Percentiles rank a stretch among this genome's conserved stretches.
Evolutionary conservation across 2,888 invertebrate species (phyloP).

Genomic region (Liodrosophila aerea): DNA sequence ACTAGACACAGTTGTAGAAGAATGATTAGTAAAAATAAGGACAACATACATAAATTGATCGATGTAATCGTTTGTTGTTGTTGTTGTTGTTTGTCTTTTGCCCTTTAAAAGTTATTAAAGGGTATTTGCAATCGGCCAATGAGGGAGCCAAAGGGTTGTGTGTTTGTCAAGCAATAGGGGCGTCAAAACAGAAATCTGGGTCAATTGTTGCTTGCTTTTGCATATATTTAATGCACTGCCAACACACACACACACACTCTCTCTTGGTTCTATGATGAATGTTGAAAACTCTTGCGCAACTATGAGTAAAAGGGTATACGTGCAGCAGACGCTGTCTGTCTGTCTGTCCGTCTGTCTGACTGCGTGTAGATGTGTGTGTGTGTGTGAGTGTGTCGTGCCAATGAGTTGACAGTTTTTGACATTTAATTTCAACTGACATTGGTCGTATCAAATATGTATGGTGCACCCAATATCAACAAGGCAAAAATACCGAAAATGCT

Average conservation of each 20-base stretch:
- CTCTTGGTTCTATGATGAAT: slow-evolving; percentile 4
- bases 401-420: slow-evolving; percentile 61
- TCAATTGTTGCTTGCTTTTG: slow-evolving; percentile 76
- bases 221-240: slow-evolving; percentile 52
- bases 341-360: slow-evolving; percentile 7
- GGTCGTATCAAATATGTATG: slow-evolving; percentile 31
- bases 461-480: not conserved
- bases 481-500: not conserved
- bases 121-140: slow-evolving; percentile 4
- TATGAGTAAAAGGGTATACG: too few species aligned
- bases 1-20: too few species aligned
- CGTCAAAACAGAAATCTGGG: slow-evolving; percentile 73
- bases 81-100: too few species aligned
- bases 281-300: slow-evolving; percentile 1
- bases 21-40: too few species aligned
- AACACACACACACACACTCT: slow-evolving; percentile 10
- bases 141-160: not conserved
- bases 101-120: too few species aligned
- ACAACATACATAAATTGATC: not conserved
- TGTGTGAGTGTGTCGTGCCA: too few species aligned
- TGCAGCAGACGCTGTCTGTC: slow-evolving; percentile 2
- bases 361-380: too few species aligned
- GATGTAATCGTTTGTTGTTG: too few species aligned
- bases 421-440: slow-evolving; percentile 66
- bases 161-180: not conserved